Base-by-base conservation (phyloP, 2,797 vertebrate species). In the Acipenser transmontanus region DNA sequence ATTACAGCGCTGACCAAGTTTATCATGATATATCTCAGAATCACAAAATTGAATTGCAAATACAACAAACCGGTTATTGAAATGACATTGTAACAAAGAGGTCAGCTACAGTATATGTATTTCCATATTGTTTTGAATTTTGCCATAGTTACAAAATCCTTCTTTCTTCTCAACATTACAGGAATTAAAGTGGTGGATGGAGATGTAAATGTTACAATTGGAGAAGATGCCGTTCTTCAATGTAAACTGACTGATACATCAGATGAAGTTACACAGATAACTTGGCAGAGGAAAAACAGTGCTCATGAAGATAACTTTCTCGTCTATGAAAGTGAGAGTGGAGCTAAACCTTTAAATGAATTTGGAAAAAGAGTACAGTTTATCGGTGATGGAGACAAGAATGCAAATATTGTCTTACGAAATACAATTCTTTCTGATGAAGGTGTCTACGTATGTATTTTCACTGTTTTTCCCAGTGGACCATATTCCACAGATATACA, bases 391-490 rank as follows among this genome's bases (percentile, higher is more conserved):
- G 60, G 60, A 20, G 2, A 8, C 8, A 17, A 8, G 20, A 17
- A 61, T 47, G 60, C 13, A 7, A 8, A 13, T 9, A 61, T 61
- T 47, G 10, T 61, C 10, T 6, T 61, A 8, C 17, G 0, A 34
- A 61, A 61, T 47, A 17, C 11, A 6, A 14, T 6, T 34, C 60
- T 34, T 9, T 61, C 60, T 1, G 60, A 61, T 61, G 60, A 61
- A 6, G 60, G 60, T 9, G 11, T 1, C 6, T 61, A 61, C 11
- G 7, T 8, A 10, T 61, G 60, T 17, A 61, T 61, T 17, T 61
- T 61, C 17, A 61, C 60, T 8, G 34, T 47, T 12, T 61, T 61
- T 34, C 60, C 60, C 60, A 61, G 60, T 61, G 60, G 60, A 7
- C 11, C 60, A 61, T 47, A 14, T 61, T 9, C 17, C 11, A 7